These are phyloP conservation scores for Ailuropoda melanoleuca DNA, from an alignment of 2,113 vertebrate genomes.

Conservation along the genomic window DNA sequence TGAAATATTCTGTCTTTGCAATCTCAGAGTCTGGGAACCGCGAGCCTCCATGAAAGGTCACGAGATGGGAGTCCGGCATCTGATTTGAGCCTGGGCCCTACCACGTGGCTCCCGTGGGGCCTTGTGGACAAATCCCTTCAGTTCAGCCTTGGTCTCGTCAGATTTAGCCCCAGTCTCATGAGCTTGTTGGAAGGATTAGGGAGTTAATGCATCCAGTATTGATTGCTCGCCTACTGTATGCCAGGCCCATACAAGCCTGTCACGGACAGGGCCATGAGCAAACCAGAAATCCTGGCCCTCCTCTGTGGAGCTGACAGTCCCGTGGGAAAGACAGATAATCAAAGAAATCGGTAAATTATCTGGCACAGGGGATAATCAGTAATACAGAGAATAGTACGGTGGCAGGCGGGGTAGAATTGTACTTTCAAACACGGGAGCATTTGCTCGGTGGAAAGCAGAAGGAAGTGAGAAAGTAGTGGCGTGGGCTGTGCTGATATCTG, in stretches of 20 bases:
- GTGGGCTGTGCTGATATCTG: rapidly evolving
- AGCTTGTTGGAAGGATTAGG: background rate
- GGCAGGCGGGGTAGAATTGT: rapidly evolving
- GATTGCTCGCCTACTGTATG: background rate
- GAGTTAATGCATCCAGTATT: background rate
- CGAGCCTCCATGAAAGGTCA: background rate
- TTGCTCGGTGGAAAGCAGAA: background rate
- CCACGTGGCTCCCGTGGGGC: background rate
- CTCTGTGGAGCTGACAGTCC: background rate
- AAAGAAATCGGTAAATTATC: background rate
- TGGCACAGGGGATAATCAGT: background rate
- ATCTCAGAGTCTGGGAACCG: background rate
- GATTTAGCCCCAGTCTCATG: background rate
- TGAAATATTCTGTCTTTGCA: background rate
- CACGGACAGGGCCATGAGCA: rapidly evolving
- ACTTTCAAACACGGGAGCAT: background rate
- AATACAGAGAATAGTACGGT: background rate
- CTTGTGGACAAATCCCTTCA: background rate
- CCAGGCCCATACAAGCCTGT: background rate
- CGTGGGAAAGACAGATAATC: background rate
- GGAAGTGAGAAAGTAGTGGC: background rate
- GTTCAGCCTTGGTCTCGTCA: background rate
- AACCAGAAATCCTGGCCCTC: background rate
- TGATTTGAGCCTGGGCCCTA: background rate
- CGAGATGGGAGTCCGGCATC: background rate